These are phyloP conservation scores for Mesitornis unicolor DNA, from an alignment of 2,113 vertebrate genomes.

Conservation along the genomic window DNA sequence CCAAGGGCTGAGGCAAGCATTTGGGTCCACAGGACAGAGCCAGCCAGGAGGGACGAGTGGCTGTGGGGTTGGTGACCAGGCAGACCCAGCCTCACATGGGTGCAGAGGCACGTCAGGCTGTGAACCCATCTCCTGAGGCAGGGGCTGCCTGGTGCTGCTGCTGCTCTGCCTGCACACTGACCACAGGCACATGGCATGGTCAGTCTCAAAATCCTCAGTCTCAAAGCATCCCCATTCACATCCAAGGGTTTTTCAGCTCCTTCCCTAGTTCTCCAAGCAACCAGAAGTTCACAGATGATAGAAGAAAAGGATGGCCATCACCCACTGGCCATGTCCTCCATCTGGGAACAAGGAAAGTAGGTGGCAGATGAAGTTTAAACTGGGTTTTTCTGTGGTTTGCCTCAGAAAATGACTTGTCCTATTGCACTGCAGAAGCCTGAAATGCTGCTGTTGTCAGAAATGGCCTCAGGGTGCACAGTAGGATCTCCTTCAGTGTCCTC, in stretches of 20 bases:
- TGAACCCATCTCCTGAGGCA: neutral
- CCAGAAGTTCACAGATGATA: neutral
- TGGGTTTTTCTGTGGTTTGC: neutral
- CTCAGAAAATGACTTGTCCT: neutral
- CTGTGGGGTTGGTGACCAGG: neutral
- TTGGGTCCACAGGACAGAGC: neutral
- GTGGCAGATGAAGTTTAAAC: neutral
- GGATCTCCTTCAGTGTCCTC: neutral
- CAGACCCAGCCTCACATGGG: neutral
- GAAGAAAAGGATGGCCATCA: neutral
- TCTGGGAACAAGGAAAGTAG: neutral
- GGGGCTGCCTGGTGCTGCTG: neutral
- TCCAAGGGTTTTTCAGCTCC: neutral
- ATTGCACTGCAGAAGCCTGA: neutral
- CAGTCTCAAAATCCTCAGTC: neutral
- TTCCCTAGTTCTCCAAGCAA: neutral
- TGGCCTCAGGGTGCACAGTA: neutral
- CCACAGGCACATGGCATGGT: fast-evolving
- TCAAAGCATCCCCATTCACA: neutral
- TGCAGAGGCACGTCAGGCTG: neutral
- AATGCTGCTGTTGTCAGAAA: neutral
- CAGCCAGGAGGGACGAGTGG: fast-evolving
- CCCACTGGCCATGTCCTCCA: neutral
- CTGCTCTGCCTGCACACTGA: fast-evolving
- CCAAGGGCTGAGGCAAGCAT: neutral